These are phyloP conservation scores for Masticophis lateralis DNA, from an alignment of 2,797 vertebrate species.

Conservation along the genomic window DNA sequence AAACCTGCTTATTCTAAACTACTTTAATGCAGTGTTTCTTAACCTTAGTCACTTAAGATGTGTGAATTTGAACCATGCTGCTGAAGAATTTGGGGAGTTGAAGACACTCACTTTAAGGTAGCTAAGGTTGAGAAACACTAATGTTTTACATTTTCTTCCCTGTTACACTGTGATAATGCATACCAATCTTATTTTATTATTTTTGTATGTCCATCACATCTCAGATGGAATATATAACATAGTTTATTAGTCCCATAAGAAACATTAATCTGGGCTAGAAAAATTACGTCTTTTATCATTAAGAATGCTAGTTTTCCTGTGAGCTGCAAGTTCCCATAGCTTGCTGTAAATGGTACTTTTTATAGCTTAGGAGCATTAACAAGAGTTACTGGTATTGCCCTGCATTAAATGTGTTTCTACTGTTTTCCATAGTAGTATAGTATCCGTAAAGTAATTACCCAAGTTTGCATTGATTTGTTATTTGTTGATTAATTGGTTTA, in stretches of 20 bases:
- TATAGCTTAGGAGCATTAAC: neutral
- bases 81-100: too few relatives aligned
- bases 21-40: too few relatives aligned
- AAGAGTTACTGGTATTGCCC: neutral
- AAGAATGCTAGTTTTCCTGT: constrained; percentile 13
- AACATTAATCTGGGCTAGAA: constrained; percentile 36
- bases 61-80: too few relatives aligned
- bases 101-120: too few relatives aligned
- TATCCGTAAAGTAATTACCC: neutral
- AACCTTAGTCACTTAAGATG: too few relatives aligned
- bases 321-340: neutral
- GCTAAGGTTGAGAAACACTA: neutral
- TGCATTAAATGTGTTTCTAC: neutral
- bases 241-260: constrained; percentile 47
- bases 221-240: neutral
- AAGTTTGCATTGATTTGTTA: neutral
- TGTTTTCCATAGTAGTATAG: neutral
- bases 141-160: neutral
- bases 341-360: neutral
- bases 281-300: constrained; percentile 39
- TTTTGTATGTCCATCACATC: constrained; percentile 37
- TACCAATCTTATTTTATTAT: constrained; percentile 29
- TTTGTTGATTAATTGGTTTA: neutral
- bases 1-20: neutral
- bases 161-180: constrained; percentile 9